Conservation (phyloP, 2,888 invertebrate genomes). For the Pseudanteris insignis region DNA sequence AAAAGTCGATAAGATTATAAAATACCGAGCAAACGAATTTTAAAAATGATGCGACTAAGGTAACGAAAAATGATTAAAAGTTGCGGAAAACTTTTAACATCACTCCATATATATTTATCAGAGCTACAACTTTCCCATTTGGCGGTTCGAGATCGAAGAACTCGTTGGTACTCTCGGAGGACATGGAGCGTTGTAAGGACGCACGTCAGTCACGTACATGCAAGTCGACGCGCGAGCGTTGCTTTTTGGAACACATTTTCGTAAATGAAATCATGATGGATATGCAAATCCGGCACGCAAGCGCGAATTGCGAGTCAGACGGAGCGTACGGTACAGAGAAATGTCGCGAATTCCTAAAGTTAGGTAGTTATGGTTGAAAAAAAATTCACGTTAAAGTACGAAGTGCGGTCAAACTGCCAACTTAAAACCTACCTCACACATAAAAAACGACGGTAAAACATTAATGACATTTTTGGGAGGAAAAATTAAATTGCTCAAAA, state of each 20-base stretch:
- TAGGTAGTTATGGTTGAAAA: no score
- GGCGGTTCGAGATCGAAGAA: slow-evolving; percentile 25
- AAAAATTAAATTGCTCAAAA: no score
- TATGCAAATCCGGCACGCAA: slow-evolving; percentile 26
- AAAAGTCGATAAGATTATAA: no score
- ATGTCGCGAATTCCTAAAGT: slow-evolving; percentile 4
- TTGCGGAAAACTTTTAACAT: slow-evolving; percentile 11
- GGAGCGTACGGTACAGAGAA: background rate
- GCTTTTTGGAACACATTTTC: slow-evolving; percentile 39
- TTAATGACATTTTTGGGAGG: no score
- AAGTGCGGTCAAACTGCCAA: no score
- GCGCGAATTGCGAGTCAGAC: background rate
- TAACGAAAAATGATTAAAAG: slow-evolving; percentile 9
- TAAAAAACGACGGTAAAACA: no score
- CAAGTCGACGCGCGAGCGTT: slow-evolving; percentile 17
- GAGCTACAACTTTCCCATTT: slow-evolving; percentile 31
- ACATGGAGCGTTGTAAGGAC: slow-evolving; percentile 26
- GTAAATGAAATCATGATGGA: slow-evolving; percentile 39
- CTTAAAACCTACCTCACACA: no score
- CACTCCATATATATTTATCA: slow-evolving; percentile 25
- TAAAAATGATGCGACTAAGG: slow-evolving; percentile 2
- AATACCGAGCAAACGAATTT: no score
- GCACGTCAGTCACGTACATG: slow-evolving; percentile 37
- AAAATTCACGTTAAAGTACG: no score
- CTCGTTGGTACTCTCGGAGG: slow-evolving; percentile 31